Conservation (phyloP, 2,888 invertebrate genomes). For the Melinaea marsaeus region DNA sequence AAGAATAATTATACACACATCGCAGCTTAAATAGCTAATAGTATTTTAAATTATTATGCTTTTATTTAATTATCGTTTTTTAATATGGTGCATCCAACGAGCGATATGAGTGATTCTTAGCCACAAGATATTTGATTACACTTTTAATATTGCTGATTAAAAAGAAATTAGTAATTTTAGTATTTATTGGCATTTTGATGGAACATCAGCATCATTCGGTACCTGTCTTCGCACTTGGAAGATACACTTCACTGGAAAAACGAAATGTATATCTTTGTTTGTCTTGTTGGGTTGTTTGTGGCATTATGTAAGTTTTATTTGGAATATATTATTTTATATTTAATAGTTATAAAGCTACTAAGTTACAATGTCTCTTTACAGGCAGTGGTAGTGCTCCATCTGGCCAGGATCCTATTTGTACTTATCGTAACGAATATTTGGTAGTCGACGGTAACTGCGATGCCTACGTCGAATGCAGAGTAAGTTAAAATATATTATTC, state of each 20-base stretch:
- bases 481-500: slow-evolving; percentile 40
- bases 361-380: neutral
- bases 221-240: neutral
- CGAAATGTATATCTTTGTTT: slow-evolving; percentile 9
- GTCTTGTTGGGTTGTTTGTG: slow-evolving; percentile 8
- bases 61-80: too few species aligned
- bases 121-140: slow-evolving; percentile 7
- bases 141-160: slow-evolving; percentile 13
- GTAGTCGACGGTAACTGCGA: slow-evolving; percentile 82
- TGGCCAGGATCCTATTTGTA: slow-evolving; percentile 16
- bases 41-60: too few species aligned
- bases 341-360: too few species aligned
- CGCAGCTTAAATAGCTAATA: too few species aligned
- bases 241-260: neutral
- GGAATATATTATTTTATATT: neutral
- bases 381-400: slow-evolving; percentile 7
- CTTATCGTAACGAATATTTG: slow-evolving; percentile 76
- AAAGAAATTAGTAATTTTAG: slow-evolving; percentile 15
- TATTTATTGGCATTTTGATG: neutral
- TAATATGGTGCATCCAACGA: neutral
- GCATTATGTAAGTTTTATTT: slow-evolving; percentile 22
- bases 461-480: slow-evolving; percentile 81
- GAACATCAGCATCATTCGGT: neutral
- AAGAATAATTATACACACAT: too few species aligned
- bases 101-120: slow-evolving; percentile 8